These are phyloP conservation scores for Podabrus alpinus DNA, from an alignment of 2,888 invertebrate genomes.

Conservation along the genomic window DNA sequence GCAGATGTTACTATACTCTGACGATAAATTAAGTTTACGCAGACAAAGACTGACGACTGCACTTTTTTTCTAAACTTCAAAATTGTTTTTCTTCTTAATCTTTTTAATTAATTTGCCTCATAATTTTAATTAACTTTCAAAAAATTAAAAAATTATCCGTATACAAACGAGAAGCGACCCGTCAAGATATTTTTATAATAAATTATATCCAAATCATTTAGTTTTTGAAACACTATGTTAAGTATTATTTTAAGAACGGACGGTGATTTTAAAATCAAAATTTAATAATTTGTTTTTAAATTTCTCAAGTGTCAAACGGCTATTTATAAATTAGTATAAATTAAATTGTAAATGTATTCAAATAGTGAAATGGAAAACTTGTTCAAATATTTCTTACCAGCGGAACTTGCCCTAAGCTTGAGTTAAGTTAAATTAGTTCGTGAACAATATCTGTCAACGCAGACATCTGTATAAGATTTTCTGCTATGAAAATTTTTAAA, in stretches of 20 bases:
- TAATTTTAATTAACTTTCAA: background rate
- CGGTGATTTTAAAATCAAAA: background rate
- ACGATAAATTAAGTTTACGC: constrained; percentile 15
- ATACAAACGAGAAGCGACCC: background rate
- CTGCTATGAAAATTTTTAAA: background rate
- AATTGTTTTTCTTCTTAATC: background rate
- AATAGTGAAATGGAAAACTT: background rate
- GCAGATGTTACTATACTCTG: constrained; percentile 40
- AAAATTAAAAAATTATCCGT: background rate
- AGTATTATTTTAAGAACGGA: background rate
- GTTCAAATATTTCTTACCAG: background rate
- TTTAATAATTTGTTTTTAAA: background rate
- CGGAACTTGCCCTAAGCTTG: background rate
- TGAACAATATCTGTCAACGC: background rate
- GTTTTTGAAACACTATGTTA: too few relatives aligned
- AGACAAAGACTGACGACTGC: constrained; percentile 21
- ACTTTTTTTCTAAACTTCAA: constrained; percentile 1
- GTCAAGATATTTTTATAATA: background rate
- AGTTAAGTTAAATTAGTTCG: background rate
- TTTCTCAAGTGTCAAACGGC: background rate
- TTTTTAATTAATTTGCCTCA: background rate
- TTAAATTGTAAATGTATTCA: background rate
- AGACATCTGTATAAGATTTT: background rate
- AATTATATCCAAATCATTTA: background rate
- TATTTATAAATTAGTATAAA: background rate